Percentiles rank a stretch among this genome's conserved stretches.
These are phyloP conservation scores for Kryptolebias marmoratus DNA, from an alignment of 2,113 vertebrate species.

Conservation along the genomic window DNA sequence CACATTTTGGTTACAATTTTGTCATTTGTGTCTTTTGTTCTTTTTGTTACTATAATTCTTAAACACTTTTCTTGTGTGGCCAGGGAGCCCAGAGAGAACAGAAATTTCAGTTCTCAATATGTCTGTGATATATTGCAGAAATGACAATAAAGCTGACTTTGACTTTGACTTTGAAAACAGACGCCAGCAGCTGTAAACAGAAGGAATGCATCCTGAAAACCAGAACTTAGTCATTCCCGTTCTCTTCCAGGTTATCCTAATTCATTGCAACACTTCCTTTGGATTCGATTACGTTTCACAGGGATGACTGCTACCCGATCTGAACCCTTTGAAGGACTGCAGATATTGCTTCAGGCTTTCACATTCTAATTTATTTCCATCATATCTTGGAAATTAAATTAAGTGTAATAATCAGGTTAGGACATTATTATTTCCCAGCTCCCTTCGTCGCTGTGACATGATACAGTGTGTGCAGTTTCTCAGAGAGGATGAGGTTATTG, in stretches of 20 bases:
- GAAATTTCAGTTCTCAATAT: too few relatives aligned
- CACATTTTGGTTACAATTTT: too few relatives aligned
- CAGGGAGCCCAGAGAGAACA: too few relatives aligned
- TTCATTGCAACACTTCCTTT: not conserved
- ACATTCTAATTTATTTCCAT: slow-evolving; percentile 42
- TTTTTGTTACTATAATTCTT: too few relatives aligned
- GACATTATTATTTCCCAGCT: slow-evolving; percentile 17
- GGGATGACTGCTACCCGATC: slow-evolving; percentile 1
- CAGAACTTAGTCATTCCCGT: not conserved
- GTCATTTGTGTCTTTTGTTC: too few relatives aligned
- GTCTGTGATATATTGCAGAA: too few relatives aligned
- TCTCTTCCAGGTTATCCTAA: not conserved
- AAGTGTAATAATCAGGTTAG: slow-evolving; percentile 28
- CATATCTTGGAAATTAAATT: slow-evolving; percentile 35
- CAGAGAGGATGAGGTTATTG: slow-evolving; percentile 7
- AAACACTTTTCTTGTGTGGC: too few relatives aligned
- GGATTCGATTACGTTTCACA: not conserved
- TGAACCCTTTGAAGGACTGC: slow-evolving; percentile 20
- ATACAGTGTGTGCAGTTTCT: not conserved
- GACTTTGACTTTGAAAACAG: not conserved
- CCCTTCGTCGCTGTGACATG: slow-evolving; percentile 29
- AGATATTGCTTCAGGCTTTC: not conserved
- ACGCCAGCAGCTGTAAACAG: not conserved
- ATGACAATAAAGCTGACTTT: too few relatives aligned
- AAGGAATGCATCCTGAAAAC: not conserved